phyloP scores from a whole-genome alignment of 1,140 invertebrate species.

The Mesaphorura yosii region DNA sequence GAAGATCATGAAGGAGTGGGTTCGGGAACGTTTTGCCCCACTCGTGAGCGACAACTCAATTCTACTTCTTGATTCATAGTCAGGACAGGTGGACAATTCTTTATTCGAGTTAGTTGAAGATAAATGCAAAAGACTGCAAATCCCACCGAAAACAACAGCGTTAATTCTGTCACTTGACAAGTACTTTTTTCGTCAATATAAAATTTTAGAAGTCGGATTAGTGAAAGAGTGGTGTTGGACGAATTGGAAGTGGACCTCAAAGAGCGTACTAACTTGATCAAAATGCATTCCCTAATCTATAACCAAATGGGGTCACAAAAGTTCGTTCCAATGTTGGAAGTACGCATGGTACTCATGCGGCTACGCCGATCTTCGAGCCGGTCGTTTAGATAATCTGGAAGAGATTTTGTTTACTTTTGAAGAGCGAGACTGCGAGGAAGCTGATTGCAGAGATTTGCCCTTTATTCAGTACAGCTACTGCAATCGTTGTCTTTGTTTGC shows the following conservation, averaged over 20 bases:
- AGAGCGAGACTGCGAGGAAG: background rate
- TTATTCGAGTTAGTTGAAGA: background rate
- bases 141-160: constrained; percentile 1
- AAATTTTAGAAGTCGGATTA: background rate
- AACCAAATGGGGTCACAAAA: constrained; percentile 5
- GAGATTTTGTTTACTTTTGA: background rate
- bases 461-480: too few relatives aligned
- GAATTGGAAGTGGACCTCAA: background rate
- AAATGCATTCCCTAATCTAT: constrained; percentile 9
- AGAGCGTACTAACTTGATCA: background rate
- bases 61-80: too few relatives aligned
- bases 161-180: background rate
- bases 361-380: background rate
- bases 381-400: background rate
- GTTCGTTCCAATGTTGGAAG: constrained; percentile 1
- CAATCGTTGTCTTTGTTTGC: too few relatives aligned
- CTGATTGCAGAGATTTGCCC: too few relatives aligned
- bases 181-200: background rate
- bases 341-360: background rate
- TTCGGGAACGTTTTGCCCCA: too few relatives aligned
- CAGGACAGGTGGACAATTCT: too few relatives aligned
- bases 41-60: too few relatives aligned
- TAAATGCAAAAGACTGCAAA: constrained; percentile 1
- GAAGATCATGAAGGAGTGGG: too few relatives aligned
- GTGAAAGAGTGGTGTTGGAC: background rate